Evolutionary conservation across 2,888 invertebrate species (phyloP).

Genomic region (Ceramica pisi): DNA sequence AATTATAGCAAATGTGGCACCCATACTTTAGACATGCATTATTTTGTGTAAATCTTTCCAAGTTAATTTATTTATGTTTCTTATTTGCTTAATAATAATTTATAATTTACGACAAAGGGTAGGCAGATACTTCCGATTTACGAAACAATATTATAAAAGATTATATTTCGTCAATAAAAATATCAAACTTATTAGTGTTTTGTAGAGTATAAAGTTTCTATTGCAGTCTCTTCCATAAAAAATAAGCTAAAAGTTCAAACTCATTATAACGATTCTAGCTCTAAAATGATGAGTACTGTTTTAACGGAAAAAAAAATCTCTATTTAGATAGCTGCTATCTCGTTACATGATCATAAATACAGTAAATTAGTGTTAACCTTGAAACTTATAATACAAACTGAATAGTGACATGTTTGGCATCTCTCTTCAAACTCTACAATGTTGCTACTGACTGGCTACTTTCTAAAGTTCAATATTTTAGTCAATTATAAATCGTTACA

Average conservation of each 20-base stretch:
- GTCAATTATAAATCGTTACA: background rate
- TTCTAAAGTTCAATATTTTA: constrained; percentile 8
- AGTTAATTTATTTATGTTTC: background rate
- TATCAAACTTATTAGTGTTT: background rate
- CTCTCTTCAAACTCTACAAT: constrained; percentile 25
- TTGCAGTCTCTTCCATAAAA: too few relatives aligned
- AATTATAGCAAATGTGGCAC: background rate
- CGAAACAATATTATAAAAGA: background rate
- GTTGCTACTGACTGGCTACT: constrained; percentile 30
- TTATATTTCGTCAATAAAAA: background rate
- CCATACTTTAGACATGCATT: background rate
- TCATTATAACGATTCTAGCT: background rate
- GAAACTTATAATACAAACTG: constrained; percentile 30
- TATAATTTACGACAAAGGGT: background rate
- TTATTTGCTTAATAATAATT: background rate
- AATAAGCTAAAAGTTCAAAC: too few relatives aligned
- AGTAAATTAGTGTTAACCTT: constrained; percentile 39
- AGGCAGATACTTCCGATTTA: background rate
- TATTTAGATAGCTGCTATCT: constrained; percentile 22
- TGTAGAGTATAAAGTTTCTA: too few relatives aligned
- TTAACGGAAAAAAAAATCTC: constrained; percentile 6
- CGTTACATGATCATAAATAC: constrained; percentile 16
- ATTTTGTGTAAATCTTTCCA: background rate
- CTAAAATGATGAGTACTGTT: background rate
- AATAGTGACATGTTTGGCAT: constrained; percentile 43